Base-by-base conservation (phyloP, 2,797 vertebrate genomes). In the Echeneis naucrates region DNA sequence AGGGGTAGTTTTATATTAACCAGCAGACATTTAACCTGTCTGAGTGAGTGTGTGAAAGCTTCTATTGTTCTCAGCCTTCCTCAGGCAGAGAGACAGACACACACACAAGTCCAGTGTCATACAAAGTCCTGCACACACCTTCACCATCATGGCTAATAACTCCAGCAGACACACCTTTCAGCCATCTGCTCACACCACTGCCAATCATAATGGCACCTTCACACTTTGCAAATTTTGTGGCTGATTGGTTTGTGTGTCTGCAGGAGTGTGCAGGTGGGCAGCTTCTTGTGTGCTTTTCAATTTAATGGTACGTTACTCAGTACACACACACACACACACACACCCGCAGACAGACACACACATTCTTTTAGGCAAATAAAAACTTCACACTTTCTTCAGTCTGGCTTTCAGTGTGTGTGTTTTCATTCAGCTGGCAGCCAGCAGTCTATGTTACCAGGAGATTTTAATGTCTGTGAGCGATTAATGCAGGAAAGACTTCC, bases 1-100 rank as follows among this genome's bases (percentile, higher is more conserved):
- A 47, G 83, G 76, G 82, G 81, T 82, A 72, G 92, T 90, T 94
- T 93, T 72, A 95, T 92, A 95, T 94, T 93, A 93, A 95, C 94
- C 81, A 88, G 86, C 71, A 59, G 76, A 80, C 23, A 52, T 72
- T 90, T 92, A 89, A 92, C 87, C 92, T 90, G 84, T 68, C 53
- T 72, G 56, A n/a, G 12, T 59, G 71, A 84, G 63, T 59, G 75
- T 33, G 68, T 80, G 79, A 92, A 92, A 89, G 90, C 82, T 70
- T 79, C 77, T 87, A 90, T 92, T 93, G 90, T 94, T 92, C 88
- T 80, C 74, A 50, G 65, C 68, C 68, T 75, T 44, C 13, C 67
- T 62, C 35, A 48, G 55, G 44, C 78, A 63, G 54, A 66, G 65
- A 64, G 35, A 58, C 71, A 27, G 42, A 77, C 84, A n/a, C n/a